Percentiles rank a stretch among this genome's conserved stretches.
These are phyloP conservation scores for Brachionus manjavacas DNA, from an alignment of 1,140 invertebrate species.

Conservation along the genomic window DNA sequence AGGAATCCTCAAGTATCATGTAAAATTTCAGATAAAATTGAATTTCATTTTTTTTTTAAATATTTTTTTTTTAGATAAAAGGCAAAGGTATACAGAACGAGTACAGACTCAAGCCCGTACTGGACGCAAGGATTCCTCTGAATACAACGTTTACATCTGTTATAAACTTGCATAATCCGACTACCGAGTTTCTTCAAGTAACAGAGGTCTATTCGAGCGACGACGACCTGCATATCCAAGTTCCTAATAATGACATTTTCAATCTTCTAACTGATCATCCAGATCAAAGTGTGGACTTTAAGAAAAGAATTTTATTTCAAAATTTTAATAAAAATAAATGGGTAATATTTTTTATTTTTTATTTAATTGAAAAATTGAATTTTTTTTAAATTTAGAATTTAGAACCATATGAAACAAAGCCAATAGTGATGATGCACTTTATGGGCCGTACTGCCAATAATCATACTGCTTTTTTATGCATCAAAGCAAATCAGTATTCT, in stretches of 20 bases:
- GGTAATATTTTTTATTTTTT: background rate
- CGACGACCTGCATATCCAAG: conserved; percentile 32
- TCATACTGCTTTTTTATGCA: conserved; percentile 33
- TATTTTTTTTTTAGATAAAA: conserved; percentile 62
- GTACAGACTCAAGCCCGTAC: conserved; percentile 78
- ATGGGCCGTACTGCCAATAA: conserved; percentile 1
- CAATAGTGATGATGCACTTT: background rate
- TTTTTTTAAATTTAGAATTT: conserved; percentile 1
- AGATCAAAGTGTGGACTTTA: background rate
- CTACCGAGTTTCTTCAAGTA: conserved; percentile 76
- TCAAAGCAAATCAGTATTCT: background rate
- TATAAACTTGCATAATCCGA: conserved; percentile 89
- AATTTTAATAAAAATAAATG: background rate
- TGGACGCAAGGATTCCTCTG: conserved; percentile 79
- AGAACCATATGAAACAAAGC: conserved; percentile 23
- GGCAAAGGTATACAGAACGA: conserved; percentile 77
- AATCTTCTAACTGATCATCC: background rate
- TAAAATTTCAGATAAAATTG: conserved; percentile 8
- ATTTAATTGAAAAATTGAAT: background rate
- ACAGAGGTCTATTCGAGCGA: conserved; percentile 42
- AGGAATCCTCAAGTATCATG: conserved; percentile 71
- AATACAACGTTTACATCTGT: conserved; percentile 83
- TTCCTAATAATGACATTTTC: background rate
- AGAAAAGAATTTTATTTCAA: background rate
- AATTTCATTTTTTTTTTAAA: background rate